Percentiles rank a stretch among this genome's conserved stretches.
These are phyloP conservation scores for Calephelis perditalis DNA, from an alignment of 2,888 invertebrate species.

Conservation along the genomic window DNA sequence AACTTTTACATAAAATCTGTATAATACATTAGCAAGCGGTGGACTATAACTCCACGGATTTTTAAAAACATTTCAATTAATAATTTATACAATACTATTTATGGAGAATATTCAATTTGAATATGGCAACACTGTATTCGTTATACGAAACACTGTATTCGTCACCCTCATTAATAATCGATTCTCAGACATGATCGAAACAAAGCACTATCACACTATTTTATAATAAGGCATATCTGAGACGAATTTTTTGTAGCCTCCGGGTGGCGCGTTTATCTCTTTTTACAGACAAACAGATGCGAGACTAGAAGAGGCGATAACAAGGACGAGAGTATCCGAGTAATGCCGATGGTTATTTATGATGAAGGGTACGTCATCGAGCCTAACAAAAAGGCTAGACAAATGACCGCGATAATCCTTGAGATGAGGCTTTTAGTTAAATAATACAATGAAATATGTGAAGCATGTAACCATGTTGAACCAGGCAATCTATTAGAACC, in stretches of 20 bases:
- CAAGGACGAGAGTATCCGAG: constrained; percentile 59
- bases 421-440: constrained; percentile 37
- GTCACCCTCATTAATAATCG: not conserved
- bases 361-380: constrained; percentile 51
- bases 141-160: not conserved
- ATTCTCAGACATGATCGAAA: not conserved
- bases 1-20: too few relatives aligned
- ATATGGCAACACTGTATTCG: too few relatives aligned
- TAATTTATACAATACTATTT: too few relatives aligned
- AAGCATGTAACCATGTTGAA: constrained; percentile 22
- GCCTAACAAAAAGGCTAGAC: constrained; percentile 65
- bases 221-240: constrained; percentile 9
- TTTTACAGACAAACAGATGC: constrained; percentile 69
- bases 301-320: constrained; percentile 55
- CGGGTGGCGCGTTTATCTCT: constrained; percentile 58
- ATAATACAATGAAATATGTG: constrained; percentile 28
- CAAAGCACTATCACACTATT: constrained; percentile 3
- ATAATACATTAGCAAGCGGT: too few relatives aligned
- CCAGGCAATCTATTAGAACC: not conserved
- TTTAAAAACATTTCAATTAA: too few relatives aligned
- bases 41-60: too few relatives aligned
- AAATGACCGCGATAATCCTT: constrained; percentile 68
- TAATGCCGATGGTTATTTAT: constrained; percentile 71
- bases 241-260: constrained; percentile 38
- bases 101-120: too few relatives aligned